These are phyloP conservation scores for Sclerurus mexicanus DNA, from an alignment of 2,113 vertebrate genomes.

Conservation along the genomic window DNA sequence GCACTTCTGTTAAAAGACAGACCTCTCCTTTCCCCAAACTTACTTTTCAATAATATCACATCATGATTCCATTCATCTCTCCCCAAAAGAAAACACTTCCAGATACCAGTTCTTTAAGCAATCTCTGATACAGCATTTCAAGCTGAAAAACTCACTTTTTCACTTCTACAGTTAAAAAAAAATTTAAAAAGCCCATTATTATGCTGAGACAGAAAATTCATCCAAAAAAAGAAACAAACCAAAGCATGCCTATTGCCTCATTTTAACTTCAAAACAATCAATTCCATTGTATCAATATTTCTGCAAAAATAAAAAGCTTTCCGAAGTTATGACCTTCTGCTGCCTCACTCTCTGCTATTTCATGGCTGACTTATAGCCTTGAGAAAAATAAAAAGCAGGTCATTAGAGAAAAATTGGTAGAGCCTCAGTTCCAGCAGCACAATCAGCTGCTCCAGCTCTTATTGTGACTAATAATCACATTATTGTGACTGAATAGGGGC, in stretches of 20 bases:
- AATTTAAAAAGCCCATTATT: not conserved
- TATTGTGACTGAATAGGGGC: not conserved
- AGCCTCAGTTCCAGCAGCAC: not conserved
- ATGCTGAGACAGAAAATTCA: not conserved
- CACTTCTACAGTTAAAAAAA: not conserved
- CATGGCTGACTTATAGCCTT: not conserved
- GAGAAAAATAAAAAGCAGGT: not conserved
- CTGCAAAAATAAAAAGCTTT: slow-evolving; percentile 16
- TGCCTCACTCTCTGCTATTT: not conserved
- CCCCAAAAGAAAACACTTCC: not conserved
- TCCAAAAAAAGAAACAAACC: not conserved
- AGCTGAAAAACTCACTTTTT: not conserved
- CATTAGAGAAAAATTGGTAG: not conserved
- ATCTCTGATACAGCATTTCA: not conserved
- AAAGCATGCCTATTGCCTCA: not conserved
- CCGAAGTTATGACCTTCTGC: slow-evolving; percentile 9
- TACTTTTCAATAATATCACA: not conserved
- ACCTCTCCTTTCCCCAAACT: not conserved
- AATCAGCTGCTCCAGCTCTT: not conserved
- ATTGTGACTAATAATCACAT: not conserved
- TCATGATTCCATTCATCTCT: not conserved
- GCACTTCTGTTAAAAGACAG: not conserved
- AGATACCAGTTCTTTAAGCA: not conserved
- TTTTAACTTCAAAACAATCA: slow-evolving; percentile 6
- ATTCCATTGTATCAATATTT: not conserved